Conservation (phyloP, 2,888 invertebrate species). For the Pandemis corylana region DNA sequence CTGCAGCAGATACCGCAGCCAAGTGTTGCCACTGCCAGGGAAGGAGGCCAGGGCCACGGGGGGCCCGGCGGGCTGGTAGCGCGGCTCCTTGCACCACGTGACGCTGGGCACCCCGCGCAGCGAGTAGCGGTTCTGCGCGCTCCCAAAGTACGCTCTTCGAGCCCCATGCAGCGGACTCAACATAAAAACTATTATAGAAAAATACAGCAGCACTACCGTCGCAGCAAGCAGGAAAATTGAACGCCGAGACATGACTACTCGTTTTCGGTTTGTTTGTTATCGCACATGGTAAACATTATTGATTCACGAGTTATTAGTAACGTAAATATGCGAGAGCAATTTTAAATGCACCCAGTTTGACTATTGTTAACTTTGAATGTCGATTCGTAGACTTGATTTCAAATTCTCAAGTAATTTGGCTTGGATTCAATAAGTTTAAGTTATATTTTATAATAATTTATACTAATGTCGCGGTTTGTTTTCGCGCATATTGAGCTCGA, state of each 20-base stretch:
- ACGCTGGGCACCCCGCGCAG: slow-evolving; percentile 64
- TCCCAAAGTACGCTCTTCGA: slow-evolving; percentile 58
- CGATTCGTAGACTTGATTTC: neutral
- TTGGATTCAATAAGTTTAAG: slow-evolving; percentile 2
- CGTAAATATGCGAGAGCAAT: neutral
- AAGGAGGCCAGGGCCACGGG: slow-evolving; percentile 90
- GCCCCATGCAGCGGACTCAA: slow-evolving; percentile 69
- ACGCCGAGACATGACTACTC: slow-evolving; percentile 66
- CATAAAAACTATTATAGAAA: slow-evolving; percentile 75
- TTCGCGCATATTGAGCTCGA: slow-evolving; percentile 24
- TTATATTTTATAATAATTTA: slow-evolving; percentile 7
- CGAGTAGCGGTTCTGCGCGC: slow-evolving; percentile 60
- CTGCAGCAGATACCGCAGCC: slow-evolving; percentile 91
- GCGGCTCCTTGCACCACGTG: slow-evolving; percentile 83
- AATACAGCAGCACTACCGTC: slow-evolving; percentile 71
- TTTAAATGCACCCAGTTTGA: neutral
- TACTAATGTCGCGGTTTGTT: slow-evolving; percentile 1
- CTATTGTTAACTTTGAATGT: neutral
- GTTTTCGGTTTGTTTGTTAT: slow-evolving; percentile 25
- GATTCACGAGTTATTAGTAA: neutral
- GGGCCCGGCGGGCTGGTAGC: slow-evolving; percentile 77
- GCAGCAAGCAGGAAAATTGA: slow-evolving; percentile 69
- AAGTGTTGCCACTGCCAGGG: slow-evolving; percentile 94
- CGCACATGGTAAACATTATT: slow-evolving; percentile 31
- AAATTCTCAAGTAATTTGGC: neutral